These are phyloP conservation scores for Arctopsyche grandis DNA, from an alignment of 1,140 invertebrate genomes.

Conservation along the genomic window DNA sequence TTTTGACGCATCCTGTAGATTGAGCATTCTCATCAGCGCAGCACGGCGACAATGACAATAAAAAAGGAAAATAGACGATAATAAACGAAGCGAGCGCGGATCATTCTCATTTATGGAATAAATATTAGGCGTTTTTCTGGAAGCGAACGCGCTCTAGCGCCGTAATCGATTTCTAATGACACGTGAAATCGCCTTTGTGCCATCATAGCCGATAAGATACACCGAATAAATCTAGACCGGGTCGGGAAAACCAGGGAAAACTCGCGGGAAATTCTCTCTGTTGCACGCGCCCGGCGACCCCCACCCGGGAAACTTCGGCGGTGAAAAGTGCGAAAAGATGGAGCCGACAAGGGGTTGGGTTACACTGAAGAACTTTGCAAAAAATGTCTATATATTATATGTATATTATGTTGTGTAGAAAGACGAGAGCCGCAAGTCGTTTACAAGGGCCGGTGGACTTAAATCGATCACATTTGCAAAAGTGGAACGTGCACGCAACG, in stretches of 20 bases:
- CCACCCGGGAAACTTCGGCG: neutral
- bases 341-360: neutral
- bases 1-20: no score
- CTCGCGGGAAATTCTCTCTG: neutral
- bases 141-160: neutral
- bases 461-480: neutral
- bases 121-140: conserved; percentile 23
- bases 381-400: no score
- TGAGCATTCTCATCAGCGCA: no score
- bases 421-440: conserved; percentile 2
- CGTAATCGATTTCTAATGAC: conserved; percentile 53
- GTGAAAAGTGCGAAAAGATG: conserved; percentile 18
- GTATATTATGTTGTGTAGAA: no score
- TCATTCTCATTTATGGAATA: conserved; percentile 31
- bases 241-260: conserved; percentile 13
- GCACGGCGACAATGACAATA: no score
- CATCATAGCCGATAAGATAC: conserved; percentile 33
- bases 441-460: neutral
- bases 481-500: neutral
- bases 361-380: neutral
- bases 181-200: conserved; percentile 49
- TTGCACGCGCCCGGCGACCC: neutral
- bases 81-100: neutral
- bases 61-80: no score
- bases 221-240: conserved; percentile 22